Percentiles rank a stretch among this genome's conserved stretches.
Conservation (phyloP, 2,888 invertebrate genomes). For the Brassicogethes aeneus region DNA sequence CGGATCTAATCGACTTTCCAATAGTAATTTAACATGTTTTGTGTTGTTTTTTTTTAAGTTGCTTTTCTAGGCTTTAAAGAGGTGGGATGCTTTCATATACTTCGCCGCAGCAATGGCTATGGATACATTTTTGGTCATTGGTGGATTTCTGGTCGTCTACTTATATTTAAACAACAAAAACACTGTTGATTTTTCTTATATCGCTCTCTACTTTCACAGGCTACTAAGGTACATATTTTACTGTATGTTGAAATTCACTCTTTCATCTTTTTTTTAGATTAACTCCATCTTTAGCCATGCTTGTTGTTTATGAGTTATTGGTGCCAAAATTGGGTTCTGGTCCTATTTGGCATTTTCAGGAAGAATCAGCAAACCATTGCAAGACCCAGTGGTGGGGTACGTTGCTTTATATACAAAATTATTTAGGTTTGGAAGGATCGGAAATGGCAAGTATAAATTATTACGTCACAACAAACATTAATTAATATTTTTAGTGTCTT, state of each 20-base stretch:
- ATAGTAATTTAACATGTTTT: constrained; percentile 3
- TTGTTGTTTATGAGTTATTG: neutral
- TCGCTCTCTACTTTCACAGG: too few species aligned
- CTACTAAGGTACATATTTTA: neutral
- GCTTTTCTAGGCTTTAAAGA: neutral
- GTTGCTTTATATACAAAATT: constrained; percentile 1
- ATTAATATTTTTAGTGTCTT: constrained; percentile 4
- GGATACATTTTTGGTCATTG: constrained; percentile 52
- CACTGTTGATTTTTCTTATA: neutral
- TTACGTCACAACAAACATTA: too few species aligned
- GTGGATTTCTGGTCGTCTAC: constrained; percentile 47
- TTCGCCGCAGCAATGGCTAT: constrained; percentile 39
- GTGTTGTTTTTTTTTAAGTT: constrained; percentile 3
- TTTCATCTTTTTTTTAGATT: neutral
- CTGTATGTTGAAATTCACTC: too few species aligned
- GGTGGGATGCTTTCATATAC: too few species aligned
- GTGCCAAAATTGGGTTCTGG: neutral
- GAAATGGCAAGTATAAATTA: too few species aligned
- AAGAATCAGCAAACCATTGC: neutral
- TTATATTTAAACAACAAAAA: constrained; percentile 7
- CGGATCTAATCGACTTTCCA: neutral
- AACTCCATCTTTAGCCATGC: neutral
- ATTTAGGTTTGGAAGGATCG: neutral
- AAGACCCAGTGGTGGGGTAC: constrained; percentile 1
- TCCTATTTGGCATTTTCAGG: neutral